A percentile compares a stretch with the other conserved stretches of the same genome.
phyloP scores from a whole-genome alignment of 2,888 invertebrate genomes.

The Drosophila percnosoma region DNA sequence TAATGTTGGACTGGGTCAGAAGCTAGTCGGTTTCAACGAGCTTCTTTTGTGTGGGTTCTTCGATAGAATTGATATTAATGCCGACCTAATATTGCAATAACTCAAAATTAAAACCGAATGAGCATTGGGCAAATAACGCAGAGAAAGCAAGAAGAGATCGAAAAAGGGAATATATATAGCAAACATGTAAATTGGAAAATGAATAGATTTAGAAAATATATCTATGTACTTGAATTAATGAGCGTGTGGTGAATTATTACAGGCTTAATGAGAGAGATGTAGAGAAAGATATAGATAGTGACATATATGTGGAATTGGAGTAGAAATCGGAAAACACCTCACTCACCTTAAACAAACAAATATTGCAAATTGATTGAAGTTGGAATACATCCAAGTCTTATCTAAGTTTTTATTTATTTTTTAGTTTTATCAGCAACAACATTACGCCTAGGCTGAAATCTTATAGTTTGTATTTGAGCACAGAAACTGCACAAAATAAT shows the following conservation, averaged over 20 bases:
- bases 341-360: background rate
- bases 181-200: background rate
- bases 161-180: no score
- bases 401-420: no score
- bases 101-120: slow-evolving; percentile 58
- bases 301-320: background rate
- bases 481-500: background rate
- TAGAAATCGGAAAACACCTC: background rate
- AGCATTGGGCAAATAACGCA: background rate
- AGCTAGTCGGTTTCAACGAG: slow-evolving; percentile 34
- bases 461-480: background rate
- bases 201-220: background rate
- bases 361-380: background rate
- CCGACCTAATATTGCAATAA: slow-evolving; percentile 66
- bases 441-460: background rate
- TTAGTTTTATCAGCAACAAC: background rate
- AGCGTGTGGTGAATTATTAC: background rate
- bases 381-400: background rate
- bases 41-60: slow-evolving; percentile 44
- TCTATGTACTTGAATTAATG: background rate
- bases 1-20: slow-evolving; percentile 61
- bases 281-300: background rate
- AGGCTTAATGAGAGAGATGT: background rate
- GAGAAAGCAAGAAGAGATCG: background rate
- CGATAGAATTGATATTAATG: slow-evolving; percentile 72